A percentile compares a stretch with the other conserved stretches of the same genome.
Conservation (phyloP, 2,888 invertebrate species). For the Hydraecia micacea region DNA sequence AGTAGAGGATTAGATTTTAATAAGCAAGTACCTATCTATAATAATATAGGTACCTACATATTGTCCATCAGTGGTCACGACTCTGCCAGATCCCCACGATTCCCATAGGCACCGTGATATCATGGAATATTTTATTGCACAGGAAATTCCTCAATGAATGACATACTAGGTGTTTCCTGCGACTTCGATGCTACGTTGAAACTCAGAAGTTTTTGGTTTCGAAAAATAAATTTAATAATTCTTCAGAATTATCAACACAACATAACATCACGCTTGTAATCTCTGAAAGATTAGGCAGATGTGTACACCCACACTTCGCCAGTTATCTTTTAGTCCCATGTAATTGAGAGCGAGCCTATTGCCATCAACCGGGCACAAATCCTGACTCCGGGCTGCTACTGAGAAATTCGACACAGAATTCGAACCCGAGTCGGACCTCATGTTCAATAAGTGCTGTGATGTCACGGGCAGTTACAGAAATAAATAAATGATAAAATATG, state of each 20-base stretch:
- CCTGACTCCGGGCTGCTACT: background rate
- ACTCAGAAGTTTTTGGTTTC: background rate
- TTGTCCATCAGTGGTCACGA: constrained; percentile 70
- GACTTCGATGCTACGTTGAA: background rate
- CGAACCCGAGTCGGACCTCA: background rate
- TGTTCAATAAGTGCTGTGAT: too few species aligned
- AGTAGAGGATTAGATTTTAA: constrained; percentile 3
- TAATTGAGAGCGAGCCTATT: background rate
- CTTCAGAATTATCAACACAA: background rate
- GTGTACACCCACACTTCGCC: background rate
- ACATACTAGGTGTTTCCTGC: background rate
- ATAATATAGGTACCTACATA: background rate
- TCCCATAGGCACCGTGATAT: constrained; percentile 45
- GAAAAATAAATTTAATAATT: too few species aligned
- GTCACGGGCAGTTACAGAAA: too few species aligned
- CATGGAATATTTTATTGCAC: constrained; percentile 43
- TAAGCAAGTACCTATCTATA: background rate
- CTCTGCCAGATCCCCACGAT: constrained; percentile 40
- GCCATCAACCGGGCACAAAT: background rate
- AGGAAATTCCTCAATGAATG: constrained; percentile 12
- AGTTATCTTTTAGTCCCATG: too few species aligned
- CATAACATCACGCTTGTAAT: background rate
- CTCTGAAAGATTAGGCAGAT: too few species aligned
- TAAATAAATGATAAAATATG: too few species aligned
- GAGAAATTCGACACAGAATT: background rate